Base-by-base conservation (phyloP, 2,113 vertebrate genomes). In the Ceyx margarethae region DNA sequence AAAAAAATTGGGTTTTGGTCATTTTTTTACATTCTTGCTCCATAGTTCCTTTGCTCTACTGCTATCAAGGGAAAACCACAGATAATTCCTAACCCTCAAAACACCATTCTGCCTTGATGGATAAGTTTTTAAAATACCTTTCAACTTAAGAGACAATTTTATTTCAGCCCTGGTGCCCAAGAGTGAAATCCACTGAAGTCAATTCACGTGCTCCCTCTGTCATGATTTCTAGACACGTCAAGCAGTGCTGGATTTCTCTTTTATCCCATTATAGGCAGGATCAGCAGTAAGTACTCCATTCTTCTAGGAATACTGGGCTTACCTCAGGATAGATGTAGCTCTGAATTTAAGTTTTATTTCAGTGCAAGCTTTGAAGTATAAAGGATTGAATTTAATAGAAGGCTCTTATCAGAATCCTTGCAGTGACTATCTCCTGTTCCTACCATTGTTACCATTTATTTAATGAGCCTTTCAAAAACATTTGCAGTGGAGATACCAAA, bases 321-420 rank as follows among this genome's bases (percentile, higher is more conserved):
- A 87, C 28, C 23, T 89, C 64, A 40, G 79, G 75, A 74, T 16
- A 83, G 64, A 58, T 51, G 64, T 29, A 81, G 54, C 60, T 80
- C 58, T 86, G 64, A 85, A 95, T 87, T 62, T 56, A 50, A 75
- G 50, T 78, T 90, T 95, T 81, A 94, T 72, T 87, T 81, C 77
- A 7, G 2, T 81, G 46, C 28, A 87, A 90, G 84, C n/a, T 94
- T 86, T 89, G 54, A 22, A 84, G 71, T 40, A 61, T 51, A 76
- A 88, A 93, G 22, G 23, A 81, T 45, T 80, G 65, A 76, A 81
- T 45, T 5, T 5, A 88, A 80, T 33, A 90, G 62, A 46, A 46
- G 46, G 21, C 48, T 50, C 48, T 50, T 22, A 50, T 50, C 20
- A 50, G 48, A 50, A 22, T 50, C 23, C 48, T 50, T 50, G 48